Evolutionary conservation across 2,797 vertebrate species (phyloP).

Genomic region (Eptatretus atami): DNA sequence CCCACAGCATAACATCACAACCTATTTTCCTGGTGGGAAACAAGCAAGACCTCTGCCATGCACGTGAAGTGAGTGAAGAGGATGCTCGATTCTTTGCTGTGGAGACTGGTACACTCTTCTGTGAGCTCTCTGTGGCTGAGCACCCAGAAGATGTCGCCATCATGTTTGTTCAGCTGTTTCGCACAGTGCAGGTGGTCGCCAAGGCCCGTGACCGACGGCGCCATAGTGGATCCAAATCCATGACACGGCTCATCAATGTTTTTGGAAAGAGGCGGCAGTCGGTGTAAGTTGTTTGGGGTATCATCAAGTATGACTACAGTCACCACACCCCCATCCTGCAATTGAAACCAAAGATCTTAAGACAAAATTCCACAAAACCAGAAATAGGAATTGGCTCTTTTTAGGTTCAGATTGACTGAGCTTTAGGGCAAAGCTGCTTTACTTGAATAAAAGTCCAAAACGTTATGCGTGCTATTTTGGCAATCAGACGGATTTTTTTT

Average conservation of each 20-base stretch:
- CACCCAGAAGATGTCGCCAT: slow-evolving; percentile 32
- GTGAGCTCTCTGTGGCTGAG: slow-evolving; percentile 44
- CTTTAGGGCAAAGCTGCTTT: too few relatives aligned
- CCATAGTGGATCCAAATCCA: slow-evolving; percentile 36
- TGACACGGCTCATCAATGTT: slow-evolving; percentile 46
- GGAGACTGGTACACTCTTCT: slow-evolving; percentile 32
- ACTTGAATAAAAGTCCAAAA: too few relatives aligned
- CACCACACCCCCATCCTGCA: too few relatives aligned
- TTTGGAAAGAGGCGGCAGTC: slow-evolving; percentile 52
- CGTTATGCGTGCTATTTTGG: too few relatives aligned
- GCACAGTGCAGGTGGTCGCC: slow-evolving; percentile 15
- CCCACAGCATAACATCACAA: slow-evolving; percentile 19
- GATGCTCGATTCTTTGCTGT: slow-evolving; percentile 31
- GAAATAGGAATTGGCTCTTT: too few relatives aligned
- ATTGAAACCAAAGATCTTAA: too few relatives aligned
- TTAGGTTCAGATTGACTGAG: too few relatives aligned
- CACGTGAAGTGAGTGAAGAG: slow-evolving; percentile 29
- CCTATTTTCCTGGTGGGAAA: slow-evolving; percentile 35
- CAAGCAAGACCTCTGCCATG: slow-evolving; percentile 47
- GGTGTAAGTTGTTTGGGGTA: slow-evolving; percentile 16
- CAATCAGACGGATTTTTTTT: too few relatives aligned
- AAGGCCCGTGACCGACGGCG: slow-evolving; percentile 33
- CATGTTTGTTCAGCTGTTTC: slow-evolving; percentile 34
- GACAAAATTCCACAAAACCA: too few relatives aligned
- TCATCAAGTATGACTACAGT: too few relatives aligned